Base-by-base conservation (phyloP, 2,113 vertebrate species). In the Phylloscopus trochiloides region DNA sequence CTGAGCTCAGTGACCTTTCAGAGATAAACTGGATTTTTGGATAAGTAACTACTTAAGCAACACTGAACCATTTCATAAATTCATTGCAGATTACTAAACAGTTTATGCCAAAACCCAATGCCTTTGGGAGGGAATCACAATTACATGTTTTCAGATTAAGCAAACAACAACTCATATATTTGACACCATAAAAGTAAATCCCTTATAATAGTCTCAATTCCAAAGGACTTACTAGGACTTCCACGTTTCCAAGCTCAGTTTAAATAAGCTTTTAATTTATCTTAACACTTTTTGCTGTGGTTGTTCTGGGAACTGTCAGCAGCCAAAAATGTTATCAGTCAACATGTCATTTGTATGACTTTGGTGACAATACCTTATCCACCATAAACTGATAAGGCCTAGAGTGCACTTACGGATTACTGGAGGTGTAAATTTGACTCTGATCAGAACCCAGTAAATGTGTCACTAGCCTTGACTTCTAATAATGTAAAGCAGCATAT, bases 1-100 rank as follows among this genome's bases (percentile, higher is more conserved):
- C 61, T 78, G 73, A 94, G 59, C 57, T 78, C 48, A 75, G 61
- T 74, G 80, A 91, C 87, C 68, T 96, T 93, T 78, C 36, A 81
- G 20, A 93, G 40, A 22, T 63, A 55, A 94, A 59, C 58, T 58
- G 10, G 0, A 43, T 71, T 81, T 86, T 58, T 50, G 6, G 38
- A 21, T 80, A 91, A 91, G 20, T 85, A 86, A 77, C 86, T 86
- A 40, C 43, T 74, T 54, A 71, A 75, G 81, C 48, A 90, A 48
- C 26, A 52, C n/a, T n/a, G 57, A 91, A 74, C 22, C 21, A 87
- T 62, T 84, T 89, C 5, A 74, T 55, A 78, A 89, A 82, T 67
- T 48, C 80, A 78, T 15, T 67, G 59, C 17, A 73, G 59, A 91
- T 81, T 67, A 66, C 20, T 71, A 32, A 92, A 83, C 50, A 61